Percentiles rank a stretch among this genome's conserved stretches.
phyloP scores from a whole-genome alignment of 2,888 invertebrate genomes.

The Girardia tigrina region DNA sequence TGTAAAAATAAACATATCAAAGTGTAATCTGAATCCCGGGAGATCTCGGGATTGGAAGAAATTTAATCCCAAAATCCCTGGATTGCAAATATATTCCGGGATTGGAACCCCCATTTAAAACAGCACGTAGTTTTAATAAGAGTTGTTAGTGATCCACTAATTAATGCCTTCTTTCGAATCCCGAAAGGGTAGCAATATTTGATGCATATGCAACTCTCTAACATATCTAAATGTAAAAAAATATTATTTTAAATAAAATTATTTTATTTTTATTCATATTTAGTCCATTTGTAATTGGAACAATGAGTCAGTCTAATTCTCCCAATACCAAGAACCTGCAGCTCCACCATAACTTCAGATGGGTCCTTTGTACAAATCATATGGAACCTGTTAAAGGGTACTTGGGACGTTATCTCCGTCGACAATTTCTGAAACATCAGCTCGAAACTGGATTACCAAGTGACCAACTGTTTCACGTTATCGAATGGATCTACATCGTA shows the following conservation, averaged over 20 bases:
- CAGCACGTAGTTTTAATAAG: no score
- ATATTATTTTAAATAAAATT: not conserved
- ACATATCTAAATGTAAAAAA: not conserved
- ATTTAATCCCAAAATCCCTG: no score
- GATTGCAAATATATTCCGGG: no score
- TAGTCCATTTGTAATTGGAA: slow-evolving; percentile 73
- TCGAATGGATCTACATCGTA: slow-evolving; percentile 85
- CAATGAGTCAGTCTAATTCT: slow-evolving; percentile 51
- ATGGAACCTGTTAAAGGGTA: slow-evolving; percentile 96
- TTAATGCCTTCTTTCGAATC: no score
- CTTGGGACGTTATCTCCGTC: slow-evolving; percentile 66
- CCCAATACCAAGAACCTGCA: slow-evolving; percentile 84
- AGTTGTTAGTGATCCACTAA: no score
- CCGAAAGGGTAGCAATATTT: no score
- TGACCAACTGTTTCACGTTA: slow-evolving; percentile 52
- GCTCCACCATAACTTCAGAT: slow-evolving; percentile 78
- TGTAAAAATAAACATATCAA: no score
- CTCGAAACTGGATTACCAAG: slow-evolving; percentile 57
- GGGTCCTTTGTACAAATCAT: slow-evolving; percentile 77
- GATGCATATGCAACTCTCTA: no score
- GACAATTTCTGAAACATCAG: slow-evolving; percentile 66
- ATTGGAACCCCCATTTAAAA: no score
- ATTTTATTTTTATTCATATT: slow-evolving; percentile 36
- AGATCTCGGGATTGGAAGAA: no score
- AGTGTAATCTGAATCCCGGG: no score